Conservation (phyloP, 2,113 vertebrate species). For the Rhinolophus sinicus region DNA sequence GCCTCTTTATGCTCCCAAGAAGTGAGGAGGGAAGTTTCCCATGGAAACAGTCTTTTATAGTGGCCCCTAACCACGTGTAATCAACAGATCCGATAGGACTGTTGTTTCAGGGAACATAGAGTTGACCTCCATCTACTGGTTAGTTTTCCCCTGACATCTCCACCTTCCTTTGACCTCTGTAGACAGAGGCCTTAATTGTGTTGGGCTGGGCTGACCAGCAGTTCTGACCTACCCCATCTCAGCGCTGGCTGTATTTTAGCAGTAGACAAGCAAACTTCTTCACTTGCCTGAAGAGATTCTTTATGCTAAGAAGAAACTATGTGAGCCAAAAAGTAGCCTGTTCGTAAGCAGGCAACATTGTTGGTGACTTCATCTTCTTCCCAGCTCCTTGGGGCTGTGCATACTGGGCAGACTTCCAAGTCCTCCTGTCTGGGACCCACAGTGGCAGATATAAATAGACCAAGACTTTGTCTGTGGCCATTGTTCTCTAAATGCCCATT, state of each 20-base stretch:
- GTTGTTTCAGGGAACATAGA: neutral
- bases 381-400: conserved; percentile 68
- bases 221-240: neutral
- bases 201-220: neutral
- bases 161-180: neutral
- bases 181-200: neutral
- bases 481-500: conserved; percentile 78
- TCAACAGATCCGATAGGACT: neutral
- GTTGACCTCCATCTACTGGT: neutral
- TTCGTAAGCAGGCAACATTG: conserved; percentile 30
- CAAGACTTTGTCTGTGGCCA: conserved; percentile 73
- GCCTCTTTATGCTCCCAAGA: neutral
- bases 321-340: neutral
- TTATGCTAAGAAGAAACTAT: conserved; percentile 14
- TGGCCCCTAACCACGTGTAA: neutral
- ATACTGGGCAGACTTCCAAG: conserved; percentile 79
- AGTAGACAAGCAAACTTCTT: neutral
- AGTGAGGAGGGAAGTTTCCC: neutral
- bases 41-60: neutral
- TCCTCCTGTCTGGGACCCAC: conserved; percentile 78
- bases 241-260: neutral
- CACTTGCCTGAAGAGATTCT: neutral
- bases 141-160: neutral
- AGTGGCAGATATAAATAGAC: conserved; percentile 81
- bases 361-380: conserved; percentile 78